phyloP scores from a whole-genome alignment of 92 coral and sea anemone species.

The Siderastrea radians region DNA sequence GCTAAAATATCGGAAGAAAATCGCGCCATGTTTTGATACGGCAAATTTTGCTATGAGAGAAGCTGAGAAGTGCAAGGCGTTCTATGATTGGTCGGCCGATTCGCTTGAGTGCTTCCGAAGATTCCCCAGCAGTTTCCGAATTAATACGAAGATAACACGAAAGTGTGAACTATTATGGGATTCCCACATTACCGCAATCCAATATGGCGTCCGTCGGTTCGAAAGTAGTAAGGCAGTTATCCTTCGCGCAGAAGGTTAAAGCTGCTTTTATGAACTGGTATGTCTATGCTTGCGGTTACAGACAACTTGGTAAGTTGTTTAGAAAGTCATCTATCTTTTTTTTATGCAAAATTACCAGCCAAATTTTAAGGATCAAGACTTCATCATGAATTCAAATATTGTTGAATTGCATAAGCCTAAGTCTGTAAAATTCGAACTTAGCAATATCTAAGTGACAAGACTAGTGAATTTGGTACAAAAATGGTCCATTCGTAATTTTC shows the following conservation, averaged over 20 bases:
- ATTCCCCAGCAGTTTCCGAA: slow-evolving; percentile 40
- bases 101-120: slow-evolving; percentile 44
- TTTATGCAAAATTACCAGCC: too few relatives aligned
- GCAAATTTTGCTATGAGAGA: slow-evolving; percentile 42
- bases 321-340: too few relatives aligned
- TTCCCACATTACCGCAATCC: slow-evolving; percentile 22
- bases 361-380: neutral
- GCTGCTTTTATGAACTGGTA: slow-evolving; percentile 96
- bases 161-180: slow-evolving; percentile 48
- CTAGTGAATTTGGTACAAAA: too few relatives aligned
- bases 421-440: too few relatives aligned
- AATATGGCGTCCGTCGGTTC: slow-evolving; percentile 98
- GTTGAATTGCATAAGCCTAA: too few relatives aligned
- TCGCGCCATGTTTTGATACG: slow-evolving; percentile 89
- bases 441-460: too few relatives aligned
- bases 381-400: neutral
- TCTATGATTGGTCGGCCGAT: slow-evolving; percentile 74
- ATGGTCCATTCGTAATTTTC: too few relatives aligned
- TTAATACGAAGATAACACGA: slow-evolving; percentile 31
- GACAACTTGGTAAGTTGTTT: slow-evolving; percentile 89
- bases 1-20: slow-evolving; percentile 3
- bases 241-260: slow-evolving; percentile 87
- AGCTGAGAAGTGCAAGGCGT: slow-evolving; percentile 56
- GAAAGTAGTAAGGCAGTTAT: slow-evolving; percentile 77
- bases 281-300: slow-evolving; percentile 94